Percentiles rank a stretch among this genome's conserved stretches.
phyloP scores from a whole-genome alignment of 1,140 invertebrate species.

The Euschistus heros region DNA sequence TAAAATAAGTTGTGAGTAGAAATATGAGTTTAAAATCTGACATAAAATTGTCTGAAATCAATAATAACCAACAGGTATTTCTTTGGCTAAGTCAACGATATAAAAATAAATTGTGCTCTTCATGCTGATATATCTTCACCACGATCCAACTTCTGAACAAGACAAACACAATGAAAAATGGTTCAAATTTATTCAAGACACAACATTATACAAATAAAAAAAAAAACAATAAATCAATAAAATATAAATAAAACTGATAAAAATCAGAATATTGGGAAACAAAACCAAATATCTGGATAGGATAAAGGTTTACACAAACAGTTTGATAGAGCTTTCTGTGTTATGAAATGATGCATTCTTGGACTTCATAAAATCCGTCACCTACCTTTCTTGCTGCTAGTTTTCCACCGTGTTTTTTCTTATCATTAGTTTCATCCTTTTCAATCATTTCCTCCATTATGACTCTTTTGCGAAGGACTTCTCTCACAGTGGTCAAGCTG shows the following conservation, averaged over 20 bases:
- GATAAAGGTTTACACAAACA: no score
- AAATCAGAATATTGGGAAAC: background rate
- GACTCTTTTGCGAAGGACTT: slow-evolving; percentile 43
- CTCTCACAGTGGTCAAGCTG: slow-evolving; percentile 54
- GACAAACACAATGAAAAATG: slow-evolving; percentile 8
- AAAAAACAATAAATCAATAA: background rate
- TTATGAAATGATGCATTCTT: slow-evolving; percentile 8
- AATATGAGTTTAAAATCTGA: background rate
- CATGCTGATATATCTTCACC: slow-evolving; percentile 7
- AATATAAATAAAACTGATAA: background rate
- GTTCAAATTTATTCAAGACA: background rate
- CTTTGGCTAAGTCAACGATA: background rate
- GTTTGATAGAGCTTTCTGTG: no score
- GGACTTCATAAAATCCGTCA: slow-evolving; percentile 11
- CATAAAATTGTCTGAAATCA: background rate
- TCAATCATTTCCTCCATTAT: slow-evolving; percentile 16
- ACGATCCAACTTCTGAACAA: slow-evolving; percentile 7
- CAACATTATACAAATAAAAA: background rate
- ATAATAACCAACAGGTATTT: background rate
- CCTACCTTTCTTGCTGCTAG: slow-evolving; percentile 7
- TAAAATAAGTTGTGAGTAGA: background rate
- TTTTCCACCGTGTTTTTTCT: background rate
- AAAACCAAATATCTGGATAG: background rate
- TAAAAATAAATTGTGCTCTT: background rate
- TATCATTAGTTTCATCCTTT: background rate